Evolutionary conservation across 2,888 invertebrate species (phyloP).

Genomic region (Pseudeuparius sepicola): DNA sequence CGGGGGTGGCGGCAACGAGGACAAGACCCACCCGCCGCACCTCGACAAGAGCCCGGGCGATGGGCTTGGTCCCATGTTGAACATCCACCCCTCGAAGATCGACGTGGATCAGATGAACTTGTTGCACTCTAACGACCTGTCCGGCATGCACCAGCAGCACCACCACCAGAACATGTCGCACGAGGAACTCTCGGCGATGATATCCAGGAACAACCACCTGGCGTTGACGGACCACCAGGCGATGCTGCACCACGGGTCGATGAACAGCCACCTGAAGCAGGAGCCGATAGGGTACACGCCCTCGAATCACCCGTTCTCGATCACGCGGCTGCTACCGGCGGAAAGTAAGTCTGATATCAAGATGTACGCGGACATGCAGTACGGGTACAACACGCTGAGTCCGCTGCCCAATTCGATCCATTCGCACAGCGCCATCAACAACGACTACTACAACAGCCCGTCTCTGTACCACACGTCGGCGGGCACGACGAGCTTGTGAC

Average conservation of each 20-base stretch:
- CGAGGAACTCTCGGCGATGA: conserved; percentile 57
- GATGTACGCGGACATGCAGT: conserved; percentile 74
- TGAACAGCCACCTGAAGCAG: conserved; percentile 58
- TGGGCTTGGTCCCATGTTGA: conserved; percentile 37
- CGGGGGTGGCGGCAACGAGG: conserved; percentile 48
- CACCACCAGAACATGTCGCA: conserved; percentile 43
- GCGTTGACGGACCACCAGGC: conserved; percentile 37
- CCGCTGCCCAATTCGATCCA: conserved; percentile 52
- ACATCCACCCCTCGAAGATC: conserved; percentile 42
- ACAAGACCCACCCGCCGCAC: conserved; percentile 35
- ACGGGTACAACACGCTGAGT: conserved; percentile 53
- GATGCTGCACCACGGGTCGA: conserved; percentile 39
- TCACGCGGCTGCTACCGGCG: conserved; percentile 81
- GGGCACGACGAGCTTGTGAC: conserved; percentile 81
- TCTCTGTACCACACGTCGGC: conserved; percentile 62
- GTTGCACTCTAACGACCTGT: conserved; percentile 48
- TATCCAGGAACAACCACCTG: conserved; percentile 51
- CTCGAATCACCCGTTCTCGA: conserved; percentile 87
- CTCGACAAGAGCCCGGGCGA: conserved; percentile 42
- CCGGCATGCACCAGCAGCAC: conserved; percentile 40
- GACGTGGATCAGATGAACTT: conserved; percentile 61
- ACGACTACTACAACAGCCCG: conserved; percentile 77
- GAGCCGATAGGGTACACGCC: conserved; percentile 55
- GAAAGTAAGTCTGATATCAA: conserved; percentile 84
- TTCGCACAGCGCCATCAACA: conserved; percentile 44